Evolutionary conservation across 2,888 invertebrate genomes (phyloP), one percentile per base, ranked within the genome.

Genomic region (Deilephila porcellus): DNA sequence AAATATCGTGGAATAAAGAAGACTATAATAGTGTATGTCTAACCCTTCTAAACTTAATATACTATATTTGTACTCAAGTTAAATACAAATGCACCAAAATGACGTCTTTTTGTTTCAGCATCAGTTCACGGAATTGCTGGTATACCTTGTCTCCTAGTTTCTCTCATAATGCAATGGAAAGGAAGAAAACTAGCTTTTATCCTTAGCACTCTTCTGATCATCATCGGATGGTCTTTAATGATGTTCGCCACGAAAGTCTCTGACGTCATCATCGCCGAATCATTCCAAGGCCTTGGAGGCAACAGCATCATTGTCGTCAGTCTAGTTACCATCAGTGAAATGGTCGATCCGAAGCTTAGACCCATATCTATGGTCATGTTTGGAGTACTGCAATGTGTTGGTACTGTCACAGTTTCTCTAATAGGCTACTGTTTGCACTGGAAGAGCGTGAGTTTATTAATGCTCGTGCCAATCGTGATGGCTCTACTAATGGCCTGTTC

Each of bases 331-430:
- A 59, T 75, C 25, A 70, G 79, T 4, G 83, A 83, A 74, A 81
- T 82, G 77, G 64, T 83, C 7, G 71, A 75, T 7, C 83, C 83
- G 0, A 78, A 76, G 29, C 77, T 78, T 37, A 75, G 83, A 37
- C 77, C 77, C 59, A 59, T 79, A 6, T 78, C 74, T 25, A 63
- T 73, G 70, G 63, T 25, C 11, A 19, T 62, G 11, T 72, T 20
- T 62, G 25, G 32, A 34, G 60, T 71, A 14, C 17, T 53, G 53
- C 73, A 75, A 29, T 56, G 25, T 25, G 14, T 71, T 0, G 73
- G 73, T 3, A 59, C 72, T 17, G 45, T 62, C 3, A 3, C 60
- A 0, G 53, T 71, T 4, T 53, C 73, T 52, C 25, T 75, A 1
- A 59, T 73, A 25, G 73, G 70, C 14, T 37, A 60, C 25, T 75